Evolutionary conservation across 2,888 invertebrate genomes (phyloP).

Genomic region (Macaria notata): DNA sequence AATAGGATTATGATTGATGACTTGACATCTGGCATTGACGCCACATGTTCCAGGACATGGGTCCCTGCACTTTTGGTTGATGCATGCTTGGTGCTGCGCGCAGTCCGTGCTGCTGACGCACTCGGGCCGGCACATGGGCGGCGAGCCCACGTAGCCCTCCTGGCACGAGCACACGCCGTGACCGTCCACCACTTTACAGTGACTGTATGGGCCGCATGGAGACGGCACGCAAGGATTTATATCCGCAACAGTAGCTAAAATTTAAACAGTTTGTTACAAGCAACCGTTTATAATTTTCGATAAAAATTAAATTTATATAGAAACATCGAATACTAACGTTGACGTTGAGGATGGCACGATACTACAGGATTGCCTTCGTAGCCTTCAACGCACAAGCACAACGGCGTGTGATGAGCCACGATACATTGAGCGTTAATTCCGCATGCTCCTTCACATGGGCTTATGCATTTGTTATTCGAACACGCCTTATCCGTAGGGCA

Average conservation of each 20-base stretch:
- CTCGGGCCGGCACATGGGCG: conserved; percentile 89
- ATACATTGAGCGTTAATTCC: conserved; percentile 90
- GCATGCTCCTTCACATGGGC: conserved; percentile 92
- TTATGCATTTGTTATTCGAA: conserved; percentile 91
- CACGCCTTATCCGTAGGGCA: conserved; percentile 90
- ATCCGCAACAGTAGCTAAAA: conserved; percentile 71
- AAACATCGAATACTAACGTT: conserved; percentile 58
- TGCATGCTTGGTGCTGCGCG: conserved; percentile 87
- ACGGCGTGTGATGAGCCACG: conserved; percentile 91
- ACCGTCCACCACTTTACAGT: conserved; percentile 86
- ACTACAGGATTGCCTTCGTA: conserved; percentile 89
- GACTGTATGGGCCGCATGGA: conserved; percentile 90
- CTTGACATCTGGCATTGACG: conserved; percentile 87
- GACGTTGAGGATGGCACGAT: conserved; percentile 75
- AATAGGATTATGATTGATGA: conserved; percentile 90
- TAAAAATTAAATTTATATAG: background rate
- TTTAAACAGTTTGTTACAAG: conserved; percentile 32
- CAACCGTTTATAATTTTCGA: too few relatives aligned
- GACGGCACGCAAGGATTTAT: conserved; percentile 87
- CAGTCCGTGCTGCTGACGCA: conserved; percentile 91
- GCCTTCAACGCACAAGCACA: conserved; percentile 89
- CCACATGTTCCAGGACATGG: conserved; percentile 91
- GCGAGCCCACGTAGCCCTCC: conserved; percentile 87
- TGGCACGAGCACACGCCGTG: conserved; percentile 92
- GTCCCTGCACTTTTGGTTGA: conserved; percentile 87